These are phyloP conservation scores for Notodonta ziczac DNA, from an alignment of 2,888 invertebrate species.

Conservation along the genomic window DNA sequence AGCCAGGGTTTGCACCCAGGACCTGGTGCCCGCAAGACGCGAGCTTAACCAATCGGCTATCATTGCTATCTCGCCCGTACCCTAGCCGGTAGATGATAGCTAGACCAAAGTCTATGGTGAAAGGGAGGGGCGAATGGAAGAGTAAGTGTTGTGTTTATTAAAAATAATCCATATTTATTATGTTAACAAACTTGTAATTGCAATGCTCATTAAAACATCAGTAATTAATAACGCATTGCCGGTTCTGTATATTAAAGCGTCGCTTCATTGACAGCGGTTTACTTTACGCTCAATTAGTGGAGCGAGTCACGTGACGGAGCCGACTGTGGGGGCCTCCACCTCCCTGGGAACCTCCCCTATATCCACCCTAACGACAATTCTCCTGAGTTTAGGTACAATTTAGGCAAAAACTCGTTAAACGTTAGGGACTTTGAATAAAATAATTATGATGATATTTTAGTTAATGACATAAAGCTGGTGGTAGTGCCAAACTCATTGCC, in stretches of 20 bases:
- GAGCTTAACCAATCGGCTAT: neutral
- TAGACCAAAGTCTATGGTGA: no score
- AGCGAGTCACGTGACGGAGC: constrained; percentile 53
- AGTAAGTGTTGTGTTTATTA: no score
- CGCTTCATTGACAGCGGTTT: constrained; percentile 63
- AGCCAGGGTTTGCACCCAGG: no score
- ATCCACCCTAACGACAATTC: neutral
- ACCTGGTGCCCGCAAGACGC: no score
- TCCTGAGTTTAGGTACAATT: neutral
- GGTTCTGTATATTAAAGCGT: constrained; percentile 58
- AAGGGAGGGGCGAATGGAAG: no score
- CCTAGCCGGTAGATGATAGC: no score
- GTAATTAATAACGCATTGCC: constrained; percentile 52
- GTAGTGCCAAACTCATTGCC: no score
- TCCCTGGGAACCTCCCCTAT: constrained; percentile 15
- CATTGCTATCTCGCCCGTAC: no score
- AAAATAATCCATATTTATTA: constrained; percentile 14
- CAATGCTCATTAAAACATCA: constrained; percentile 20
- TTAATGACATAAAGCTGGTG: no score
- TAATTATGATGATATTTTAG: no score
- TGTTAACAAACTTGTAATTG: constrained; percentile 26
- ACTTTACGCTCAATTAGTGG: constrained; percentile 70
- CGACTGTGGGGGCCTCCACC: constrained; percentile 28
- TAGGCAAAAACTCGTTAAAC: neutral
- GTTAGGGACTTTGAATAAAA: no score